These are phyloP conservation scores for Tetragonula carbonaria DNA, from an alignment of 2,888 invertebrate genomes.

Conservation along the genomic window DNA sequence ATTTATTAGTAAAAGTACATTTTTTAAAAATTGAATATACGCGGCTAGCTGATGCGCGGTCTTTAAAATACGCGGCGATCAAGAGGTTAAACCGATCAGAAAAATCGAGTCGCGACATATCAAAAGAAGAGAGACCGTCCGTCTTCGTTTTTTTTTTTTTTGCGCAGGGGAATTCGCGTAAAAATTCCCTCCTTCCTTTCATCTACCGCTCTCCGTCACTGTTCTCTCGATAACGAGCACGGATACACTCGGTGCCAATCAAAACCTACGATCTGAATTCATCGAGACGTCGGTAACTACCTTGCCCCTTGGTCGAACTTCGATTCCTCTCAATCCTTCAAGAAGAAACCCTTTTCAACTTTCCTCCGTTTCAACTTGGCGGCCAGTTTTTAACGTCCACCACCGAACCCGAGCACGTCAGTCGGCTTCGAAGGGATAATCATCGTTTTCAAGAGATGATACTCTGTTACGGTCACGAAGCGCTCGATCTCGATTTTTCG, in stretches of 20 bases:
- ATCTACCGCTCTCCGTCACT: too few species aligned
- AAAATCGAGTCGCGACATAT: too few species aligned
- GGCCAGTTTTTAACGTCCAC: slow-evolving; percentile 6
- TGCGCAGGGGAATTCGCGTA: neutral
- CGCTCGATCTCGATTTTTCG: neutral
- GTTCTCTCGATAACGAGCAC: neutral
- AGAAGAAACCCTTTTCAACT: slow-evolving; percentile 11
- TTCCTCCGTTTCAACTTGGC: neutral
- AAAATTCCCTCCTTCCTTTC: neutral
- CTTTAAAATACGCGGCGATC: too few species aligned
- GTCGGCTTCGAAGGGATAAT: slow-evolving; percentile 41
- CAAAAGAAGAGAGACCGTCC: neutral
- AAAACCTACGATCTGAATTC: slow-evolving; percentile 15
- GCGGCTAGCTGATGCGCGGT: too few species aligned
- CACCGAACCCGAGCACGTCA: slow-evolving; percentile 4
- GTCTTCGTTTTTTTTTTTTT: neutral
- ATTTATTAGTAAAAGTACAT: too few species aligned
- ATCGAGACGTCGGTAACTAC: neutral
- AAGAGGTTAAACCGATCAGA: too few species aligned
- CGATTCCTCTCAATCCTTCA: neutral
- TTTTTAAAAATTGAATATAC: too few species aligned
- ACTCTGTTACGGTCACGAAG: slow-evolving; percentile 32
- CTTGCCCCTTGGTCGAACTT: neutral
- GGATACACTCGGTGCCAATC: neutral
- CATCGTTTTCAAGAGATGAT: slow-evolving; percentile 22